Evolutionary conservation across 1,140 invertebrate genomes (phyloP).

Genomic region (Microplitis demolitor): DNA sequence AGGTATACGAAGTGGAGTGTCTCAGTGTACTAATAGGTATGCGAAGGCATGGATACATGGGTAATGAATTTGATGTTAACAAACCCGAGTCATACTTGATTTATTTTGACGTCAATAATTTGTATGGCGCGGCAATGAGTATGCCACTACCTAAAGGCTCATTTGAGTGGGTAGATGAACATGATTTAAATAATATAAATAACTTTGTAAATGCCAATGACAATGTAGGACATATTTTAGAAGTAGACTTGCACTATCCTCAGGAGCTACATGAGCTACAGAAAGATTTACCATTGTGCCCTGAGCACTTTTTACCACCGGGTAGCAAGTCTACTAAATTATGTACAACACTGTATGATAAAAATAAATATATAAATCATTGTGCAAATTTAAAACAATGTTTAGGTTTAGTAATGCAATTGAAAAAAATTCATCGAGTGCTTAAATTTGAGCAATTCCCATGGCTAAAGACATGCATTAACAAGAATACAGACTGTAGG

Average conservation of each 20-base stretch:
- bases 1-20: slow-evolving; percentile 6
- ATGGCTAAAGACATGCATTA: too few relatives aligned
- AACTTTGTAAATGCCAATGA: too few relatives aligned
- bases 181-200: slow-evolving; percentile 59
- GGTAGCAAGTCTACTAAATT: slow-evolving; percentile 42
- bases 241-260: too few relatives aligned
- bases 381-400: slow-evolving; percentile 44
- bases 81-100: slow-evolving; percentile 35
- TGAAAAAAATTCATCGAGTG: too few relatives aligned
- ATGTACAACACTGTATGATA: slow-evolving; percentile 54
- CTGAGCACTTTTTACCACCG: slow-evolving; percentile 42
- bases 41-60: too few relatives aligned
- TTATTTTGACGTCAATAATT: slow-evolving; percentile 47
- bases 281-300: slow-evolving; percentile 37
- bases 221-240: too few relatives aligned
- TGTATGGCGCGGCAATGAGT: slow-evolving; percentile 45
- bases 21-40: slow-evolving; percentile 47
- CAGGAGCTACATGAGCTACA: too few relatives aligned
- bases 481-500: too few relatives aligned
- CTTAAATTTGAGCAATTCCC: too few relatives aligned
- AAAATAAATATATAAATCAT: slow-evolving; percentile 45
- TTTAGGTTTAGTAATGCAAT: too few relatives aligned
- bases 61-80: too few relatives aligned
- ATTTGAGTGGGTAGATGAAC: slow-evolving; percentile 53
- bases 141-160: slow-evolving; percentile 30